Evolutionary conservation across 2,797 vertebrate species (phyloP).

Genomic region (Sebastes iracundus): DNA sequence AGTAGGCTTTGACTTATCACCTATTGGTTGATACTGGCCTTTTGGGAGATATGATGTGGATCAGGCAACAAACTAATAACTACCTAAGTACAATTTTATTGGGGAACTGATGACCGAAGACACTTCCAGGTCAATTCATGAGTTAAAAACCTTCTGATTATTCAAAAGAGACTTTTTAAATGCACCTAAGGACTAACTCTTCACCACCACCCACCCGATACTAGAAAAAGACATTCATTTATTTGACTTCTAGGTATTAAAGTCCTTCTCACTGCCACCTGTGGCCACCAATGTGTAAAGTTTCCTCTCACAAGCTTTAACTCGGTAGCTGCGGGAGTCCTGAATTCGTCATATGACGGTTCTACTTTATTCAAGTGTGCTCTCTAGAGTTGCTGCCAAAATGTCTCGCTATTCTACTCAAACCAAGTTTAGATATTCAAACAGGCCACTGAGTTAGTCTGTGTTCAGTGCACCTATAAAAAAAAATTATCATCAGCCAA

Average conservation of each 20-base stretch:
- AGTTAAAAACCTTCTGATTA: background rate
- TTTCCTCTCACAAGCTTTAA: background rate
- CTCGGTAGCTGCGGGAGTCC: background rate
- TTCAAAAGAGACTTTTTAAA: background rate
- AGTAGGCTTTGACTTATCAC: background rate
- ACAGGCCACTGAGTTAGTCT: rapidly evolving
- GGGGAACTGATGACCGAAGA: background rate
- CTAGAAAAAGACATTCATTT: background rate
- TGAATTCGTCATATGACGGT: background rate
- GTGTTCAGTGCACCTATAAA: background rate
- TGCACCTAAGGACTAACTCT: background rate
- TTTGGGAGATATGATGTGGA: background rate
- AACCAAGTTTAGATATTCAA: background rate
- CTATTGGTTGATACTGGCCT: background rate
- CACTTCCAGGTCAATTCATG: background rate
- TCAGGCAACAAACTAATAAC: background rate
- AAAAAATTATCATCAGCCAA: background rate
- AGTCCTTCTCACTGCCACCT: background rate
- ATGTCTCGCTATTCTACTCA: background rate
- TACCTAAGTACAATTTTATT: background rate
- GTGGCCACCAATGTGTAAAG: background rate
- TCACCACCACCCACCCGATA: background rate
- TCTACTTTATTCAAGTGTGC: background rate
- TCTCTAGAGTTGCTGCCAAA: background rate
- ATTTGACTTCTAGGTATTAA: background rate